phyloP scores from a whole-genome alignment of 2,888 invertebrate genomes.

The Pycnomerus fuliginosus region DNA sequence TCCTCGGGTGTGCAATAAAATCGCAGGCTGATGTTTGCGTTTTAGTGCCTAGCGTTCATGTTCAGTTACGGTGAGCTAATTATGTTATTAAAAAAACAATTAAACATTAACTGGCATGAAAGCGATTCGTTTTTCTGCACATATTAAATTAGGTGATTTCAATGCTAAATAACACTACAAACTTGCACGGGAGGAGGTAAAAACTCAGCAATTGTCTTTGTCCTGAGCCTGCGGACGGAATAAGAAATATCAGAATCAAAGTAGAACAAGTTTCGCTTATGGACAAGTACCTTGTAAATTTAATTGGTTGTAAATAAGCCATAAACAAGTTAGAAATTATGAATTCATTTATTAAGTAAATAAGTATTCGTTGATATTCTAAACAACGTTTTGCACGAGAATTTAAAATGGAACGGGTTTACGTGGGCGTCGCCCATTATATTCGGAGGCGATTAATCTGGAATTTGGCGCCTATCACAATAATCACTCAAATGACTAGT shows the following conservation, averaged over 20 bases:
- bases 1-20: too few relatives aligned
- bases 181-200: conserved; percentile 1
- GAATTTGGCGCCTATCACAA: conserved; percentile 24
- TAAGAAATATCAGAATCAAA: conserved; percentile 11
- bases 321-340: conserved; percentile 10
- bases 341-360: conserved; percentile 14
- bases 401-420: too few relatives aligned
- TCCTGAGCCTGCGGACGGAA: conserved; percentile 5
- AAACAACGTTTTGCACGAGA: too few relatives aligned
- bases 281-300: conserved; percentile 8
- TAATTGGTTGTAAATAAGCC: conserved; percentile 16
- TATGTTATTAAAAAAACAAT: too few relatives aligned
- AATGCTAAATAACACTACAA: conserved; percentile 9
- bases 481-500: conserved; percentile 26
- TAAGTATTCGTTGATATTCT: conserved; percentile 4
- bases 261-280: conserved; percentile 11
- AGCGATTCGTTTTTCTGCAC: too few relatives aligned
- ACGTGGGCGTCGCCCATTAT: conserved; percentile 5
- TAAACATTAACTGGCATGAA: too few relatives aligned
- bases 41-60: too few relatives aligned
- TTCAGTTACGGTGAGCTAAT: too few relatives aligned
- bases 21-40: too few relatives aligned
- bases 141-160: conserved; percentile 12
- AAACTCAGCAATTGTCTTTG: conserved; percentile 6
- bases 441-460: conserved; percentile 3